Base-by-base conservation (phyloP, 1,140 invertebrate genomes). In the Macrosteles quadrilineatus region DNA sequence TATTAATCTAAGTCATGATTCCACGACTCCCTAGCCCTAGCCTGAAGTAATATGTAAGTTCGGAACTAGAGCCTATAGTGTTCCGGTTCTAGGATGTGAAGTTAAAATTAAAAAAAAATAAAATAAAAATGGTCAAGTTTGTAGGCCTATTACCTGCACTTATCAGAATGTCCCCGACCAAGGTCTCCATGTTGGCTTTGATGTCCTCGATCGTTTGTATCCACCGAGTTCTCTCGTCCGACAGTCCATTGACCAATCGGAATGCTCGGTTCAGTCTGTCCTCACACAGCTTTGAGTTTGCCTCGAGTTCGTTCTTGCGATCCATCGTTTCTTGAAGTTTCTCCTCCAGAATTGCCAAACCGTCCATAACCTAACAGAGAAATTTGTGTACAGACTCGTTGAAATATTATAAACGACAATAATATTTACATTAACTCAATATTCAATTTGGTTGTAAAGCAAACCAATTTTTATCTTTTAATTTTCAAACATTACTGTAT, bases 231-330 rank as follows among this genome's bases (percentile, higher is more conserved):
- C 83, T 74, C 79, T 90, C 83, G 67, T 84, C 82, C 0, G 83
- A 81, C 2, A 87, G 71, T 0, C 85, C 85, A 27, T 78, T 80
- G 1, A 92, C 83, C 43, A 93, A 81, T 71, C 91, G 87, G 59
- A 92, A 87, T 0, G 93, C 93, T 67, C 92, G 80, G 53, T 87
- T 85, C 80, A 95, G 87, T 76, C 92, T 87, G 32, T 89, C 89
- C 40, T 90, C 85, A 77, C 93, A 95, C 36, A 90, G 80, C 67
- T 90, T 85, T 68, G 92, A 92, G 73, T 91, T 88, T 43, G 85
- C 85, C 77, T 95, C 91, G 71, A 94, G 84, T 67, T 91, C 84
- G 0, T 78, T 74, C 69, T 85, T 87, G 59, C 86, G 87, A 1
- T 84, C 83, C 73, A 91, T 85, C 64, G 90, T 86, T 29, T 83